phyloP scores from a whole-genome alignment of 2,113 vertebrate genomes.

The Quiscalus mexicanus region DNA sequence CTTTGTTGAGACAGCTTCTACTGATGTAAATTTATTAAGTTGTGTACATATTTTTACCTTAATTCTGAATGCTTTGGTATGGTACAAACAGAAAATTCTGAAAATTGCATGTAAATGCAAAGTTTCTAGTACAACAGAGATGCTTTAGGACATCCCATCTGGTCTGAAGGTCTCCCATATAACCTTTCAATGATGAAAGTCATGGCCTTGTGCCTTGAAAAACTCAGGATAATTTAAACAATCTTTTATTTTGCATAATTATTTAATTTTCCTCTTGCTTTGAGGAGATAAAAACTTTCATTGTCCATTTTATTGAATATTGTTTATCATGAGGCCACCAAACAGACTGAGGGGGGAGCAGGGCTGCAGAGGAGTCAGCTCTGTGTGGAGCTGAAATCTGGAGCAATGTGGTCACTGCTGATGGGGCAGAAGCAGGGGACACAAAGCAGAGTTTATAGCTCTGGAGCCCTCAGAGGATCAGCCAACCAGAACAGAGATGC shows the following conservation, averaged over 20 bases:
- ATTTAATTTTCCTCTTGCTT: background rate
- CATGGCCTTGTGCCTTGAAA: background rate
- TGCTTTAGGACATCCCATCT: background rate
- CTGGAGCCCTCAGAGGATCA: background rate
- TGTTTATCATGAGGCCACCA: background rate
- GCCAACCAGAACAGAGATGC: background rate
- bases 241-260: background rate
- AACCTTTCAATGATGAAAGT: background rate
- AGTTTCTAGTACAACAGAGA: background rate
- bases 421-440: background rate
- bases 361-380: background rate
- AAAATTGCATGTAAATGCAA: background rate
- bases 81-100: background rate
- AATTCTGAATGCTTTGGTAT: background rate
- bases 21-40: background rate
- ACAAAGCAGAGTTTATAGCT: background rate
- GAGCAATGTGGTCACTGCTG: too few species aligned
- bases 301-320: background rate
- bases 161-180: background rate
- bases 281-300: background rate
- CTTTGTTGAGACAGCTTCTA: background rate
- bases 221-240: background rate
- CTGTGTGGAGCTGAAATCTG: background rate
- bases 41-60: background rate
- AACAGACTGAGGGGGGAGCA: background rate